Base-by-base conservation (phyloP, 2,797 vertebrate species). In the Acanthiza pusilla region DNA sequence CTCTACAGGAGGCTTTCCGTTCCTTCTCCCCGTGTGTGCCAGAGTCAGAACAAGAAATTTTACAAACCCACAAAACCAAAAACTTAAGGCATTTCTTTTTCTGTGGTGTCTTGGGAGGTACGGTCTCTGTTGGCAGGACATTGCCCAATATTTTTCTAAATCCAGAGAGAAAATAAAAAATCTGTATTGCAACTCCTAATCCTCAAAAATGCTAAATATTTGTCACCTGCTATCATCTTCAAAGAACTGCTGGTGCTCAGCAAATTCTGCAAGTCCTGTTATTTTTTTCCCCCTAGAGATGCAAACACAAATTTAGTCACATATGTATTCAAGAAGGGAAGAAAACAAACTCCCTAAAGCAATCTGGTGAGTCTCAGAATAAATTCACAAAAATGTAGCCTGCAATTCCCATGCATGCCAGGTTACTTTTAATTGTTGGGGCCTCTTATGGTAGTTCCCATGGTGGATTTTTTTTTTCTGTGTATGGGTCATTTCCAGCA, bases 191-290 rank as follows among this genome's bases (percentile, higher is more conserved):
- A 47, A 27, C 43, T 89, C 30, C 34, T 80, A 67, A 77, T 94
- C 42, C 72, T 88, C 13, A 88, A 40, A 93, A 89, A 94, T 80
- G 65, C 34, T 50, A 58, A 92, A 10, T 67, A 88, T 92, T 88
- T 94, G 32, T 78, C 67, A 94, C 93, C 78, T 92, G 72, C 65
- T 27, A 67, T 83, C 72, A 47, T 85, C 67, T 83, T 94, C 75
- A 80, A 77, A 67, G 50, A 77, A 61, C 4, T 88, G 18, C 36
- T 89, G 18, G 13, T 85, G 68, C 43, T 94, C 68, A 70, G 87
- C 75, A 83, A 83, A 85, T 96, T 93, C 48, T 93, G 11, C 16
- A 87, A 55, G 23, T 93, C 22, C 27, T 80, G 23, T 60, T 76
- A 4, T 73, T 30, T 85, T 70, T 54, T 54, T 70, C 27, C 30